Evolutionary conservation across 2,888 invertebrate species (phyloP).

Genomic region (Bimastos eiseni): DNA sequence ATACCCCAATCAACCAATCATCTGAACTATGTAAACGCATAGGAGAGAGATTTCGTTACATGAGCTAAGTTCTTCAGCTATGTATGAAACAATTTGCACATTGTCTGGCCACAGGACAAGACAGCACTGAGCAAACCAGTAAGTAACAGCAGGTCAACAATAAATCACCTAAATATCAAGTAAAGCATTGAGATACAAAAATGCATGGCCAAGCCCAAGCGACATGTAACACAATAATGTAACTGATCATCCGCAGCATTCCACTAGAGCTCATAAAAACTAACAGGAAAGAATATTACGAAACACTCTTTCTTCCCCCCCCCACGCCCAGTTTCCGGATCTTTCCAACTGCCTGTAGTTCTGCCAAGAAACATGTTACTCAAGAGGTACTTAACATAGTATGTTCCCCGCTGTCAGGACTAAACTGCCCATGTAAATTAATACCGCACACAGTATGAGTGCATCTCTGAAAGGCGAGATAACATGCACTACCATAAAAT

Average conservation of each 20-base stretch:
- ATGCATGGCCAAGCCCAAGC: not conserved
- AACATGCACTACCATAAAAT: not conserved
- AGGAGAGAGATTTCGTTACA: not conserved
- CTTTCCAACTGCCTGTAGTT: not conserved
- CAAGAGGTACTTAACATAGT: not conserved
- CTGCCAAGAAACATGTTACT: not conserved
- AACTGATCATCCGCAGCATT: not conserved
- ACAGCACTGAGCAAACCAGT: not conserved
- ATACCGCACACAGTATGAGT: not conserved
- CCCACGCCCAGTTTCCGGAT: not conserved
- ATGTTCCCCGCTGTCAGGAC: not conserved
- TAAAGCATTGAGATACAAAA: too few relatives aligned
- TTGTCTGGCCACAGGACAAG: not conserved
- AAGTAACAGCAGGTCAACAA: too few relatives aligned
- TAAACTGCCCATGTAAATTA: too few relatives aligned
- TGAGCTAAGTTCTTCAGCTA: not conserved
- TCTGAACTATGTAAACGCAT: not conserved
- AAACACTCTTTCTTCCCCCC: too few relatives aligned
- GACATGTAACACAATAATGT: not conserved
- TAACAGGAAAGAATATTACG: not conserved
- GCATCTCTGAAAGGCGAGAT: not conserved
- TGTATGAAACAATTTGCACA: not conserved
- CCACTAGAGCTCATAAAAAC: not conserved
- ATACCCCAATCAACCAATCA: not conserved
- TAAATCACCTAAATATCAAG: too few relatives aligned